A percentile compares a stretch with the other conserved stretches of the same genome.
phyloP scores from a whole-genome alignment of 1,140 invertebrate genomes.

The Pygmarrhopalites habei region DNA sequence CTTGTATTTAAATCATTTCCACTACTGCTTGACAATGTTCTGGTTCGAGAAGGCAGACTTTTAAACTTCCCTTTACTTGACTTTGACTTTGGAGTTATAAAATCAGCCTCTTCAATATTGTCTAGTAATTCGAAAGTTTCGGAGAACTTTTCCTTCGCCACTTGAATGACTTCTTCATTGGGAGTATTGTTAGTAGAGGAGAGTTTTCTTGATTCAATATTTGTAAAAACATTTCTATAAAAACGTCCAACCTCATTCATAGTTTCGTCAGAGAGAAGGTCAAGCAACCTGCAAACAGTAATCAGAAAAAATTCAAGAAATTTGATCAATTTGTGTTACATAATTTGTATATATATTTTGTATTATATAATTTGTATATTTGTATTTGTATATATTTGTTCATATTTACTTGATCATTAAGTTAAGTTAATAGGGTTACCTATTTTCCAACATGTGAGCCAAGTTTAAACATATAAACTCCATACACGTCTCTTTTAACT shows the following conservation, averaged over 20 bases:
- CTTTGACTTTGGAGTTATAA: background rate
- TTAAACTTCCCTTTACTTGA: background rate
- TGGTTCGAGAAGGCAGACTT: background rate
- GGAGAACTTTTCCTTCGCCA: background rate
- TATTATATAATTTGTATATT: background rate
- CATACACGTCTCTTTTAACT: constrained; percentile 60
- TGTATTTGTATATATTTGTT: background rate
- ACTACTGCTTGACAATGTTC: constrained; percentile 3
- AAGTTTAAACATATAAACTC: constrained; percentile 64
- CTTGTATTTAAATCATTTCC: too few species aligned
- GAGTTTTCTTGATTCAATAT: background rate
- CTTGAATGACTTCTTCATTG: background rate
- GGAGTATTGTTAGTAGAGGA: background rate
- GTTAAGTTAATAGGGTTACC: constrained; percentile 41
- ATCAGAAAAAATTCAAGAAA: background rate
- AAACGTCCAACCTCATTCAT: background rate
- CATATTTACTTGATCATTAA: background rate
- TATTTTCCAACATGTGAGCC: constrained; percentile 56
- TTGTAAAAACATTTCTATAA: background rate
- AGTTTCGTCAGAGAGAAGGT: background rate
- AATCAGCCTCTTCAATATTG: background rate
- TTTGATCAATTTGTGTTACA: background rate
- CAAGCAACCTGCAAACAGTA: background rate
- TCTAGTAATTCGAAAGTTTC: background rate
- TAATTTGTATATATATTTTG: background rate